These are phyloP conservation scores for Rotaria socialis DNA, from an alignment of 2,888 invertebrate genomes.

Conservation along the genomic window DNA sequence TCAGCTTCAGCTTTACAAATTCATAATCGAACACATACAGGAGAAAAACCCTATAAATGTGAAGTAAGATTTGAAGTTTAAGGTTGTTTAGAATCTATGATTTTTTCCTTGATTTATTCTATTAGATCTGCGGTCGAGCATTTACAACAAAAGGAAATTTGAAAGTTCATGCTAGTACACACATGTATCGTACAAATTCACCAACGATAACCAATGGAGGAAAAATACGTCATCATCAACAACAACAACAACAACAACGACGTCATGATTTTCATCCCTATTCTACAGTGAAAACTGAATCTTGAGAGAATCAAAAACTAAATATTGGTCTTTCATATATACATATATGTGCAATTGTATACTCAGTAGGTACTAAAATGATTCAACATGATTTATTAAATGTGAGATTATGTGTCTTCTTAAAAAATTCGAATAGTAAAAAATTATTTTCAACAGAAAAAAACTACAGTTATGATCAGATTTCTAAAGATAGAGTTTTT, in stretches of 20 bases:
- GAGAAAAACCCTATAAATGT: constrained; percentile 93
- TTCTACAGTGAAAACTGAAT: not conserved
- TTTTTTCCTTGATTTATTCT: constrained; percentile 46
- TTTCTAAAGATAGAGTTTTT: too few species aligned
- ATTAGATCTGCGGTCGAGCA: constrained; percentile 63
- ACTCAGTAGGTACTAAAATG: too few species aligned
- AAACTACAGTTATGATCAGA: too few species aligned
- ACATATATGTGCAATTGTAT: too few species aligned
- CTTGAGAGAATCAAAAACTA: not conserved
- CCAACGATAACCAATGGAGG: not conserved
- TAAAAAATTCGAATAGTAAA: too few species aligned
- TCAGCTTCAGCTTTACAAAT: constrained; percentile 95
- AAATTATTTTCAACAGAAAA: too few species aligned
- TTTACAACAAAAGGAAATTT: constrained; percentile 96
- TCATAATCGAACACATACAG: constrained; percentile 97
- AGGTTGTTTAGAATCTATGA: not conserved
- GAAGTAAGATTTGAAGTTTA: constrained; percentile 63
- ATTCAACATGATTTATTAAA: too few species aligned
- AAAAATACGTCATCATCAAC: not conserved
- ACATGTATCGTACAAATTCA: constrained; percentile 59
- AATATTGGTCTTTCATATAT: not conserved
- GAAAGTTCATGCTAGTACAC: constrained; percentile 95
- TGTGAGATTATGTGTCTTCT: too few species aligned
- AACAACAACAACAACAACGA: not conserved
- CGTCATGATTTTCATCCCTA: constrained; percentile 28